Evolutionary conservation across 2,113 vertebrate species (phyloP).

Genomic region (Sterrhoptilus dennistouni): DNA sequence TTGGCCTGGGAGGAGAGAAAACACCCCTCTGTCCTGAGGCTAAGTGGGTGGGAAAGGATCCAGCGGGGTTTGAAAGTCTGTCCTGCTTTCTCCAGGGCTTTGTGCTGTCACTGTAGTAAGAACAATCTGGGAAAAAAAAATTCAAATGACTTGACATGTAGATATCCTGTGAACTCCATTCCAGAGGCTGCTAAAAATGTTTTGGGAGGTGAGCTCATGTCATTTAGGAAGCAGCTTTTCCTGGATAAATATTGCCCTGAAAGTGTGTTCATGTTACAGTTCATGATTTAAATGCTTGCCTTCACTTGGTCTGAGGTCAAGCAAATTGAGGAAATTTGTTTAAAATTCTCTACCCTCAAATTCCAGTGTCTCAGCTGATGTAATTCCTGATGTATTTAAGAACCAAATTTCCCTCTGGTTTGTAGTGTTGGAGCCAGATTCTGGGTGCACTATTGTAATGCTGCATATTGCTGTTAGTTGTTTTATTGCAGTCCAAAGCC

Average conservation of each 20-base stretch:
- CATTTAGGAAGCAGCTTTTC: background rate
- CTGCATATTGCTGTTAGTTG: background rate
- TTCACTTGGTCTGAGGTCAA: background rate
- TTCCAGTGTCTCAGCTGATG: background rate
- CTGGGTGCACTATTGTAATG: background rate
- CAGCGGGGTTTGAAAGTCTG: background rate
- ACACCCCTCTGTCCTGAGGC: background rate
- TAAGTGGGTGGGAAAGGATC: background rate
- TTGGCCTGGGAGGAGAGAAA: background rate
- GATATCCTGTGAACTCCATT: background rate
- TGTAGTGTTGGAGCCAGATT: background rate
- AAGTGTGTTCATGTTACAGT: background rate
- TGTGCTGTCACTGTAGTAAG: background rate
- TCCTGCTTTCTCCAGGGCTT: conserved; percentile 27
- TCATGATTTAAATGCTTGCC: background rate
- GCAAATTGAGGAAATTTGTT: background rate
- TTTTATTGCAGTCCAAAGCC: background rate
- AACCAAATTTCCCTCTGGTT: background rate
- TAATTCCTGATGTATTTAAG: background rate
- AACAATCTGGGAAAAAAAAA: background rate
- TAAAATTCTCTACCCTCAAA: background rate
- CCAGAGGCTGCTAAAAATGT: background rate
- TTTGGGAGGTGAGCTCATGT: background rate
- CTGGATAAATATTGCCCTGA: background rate
- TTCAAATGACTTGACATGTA: background rate